phyloP scores from a whole-genome alignment of 1,140 invertebrate genomes.

The Listronotus bonariensis region DNA sequence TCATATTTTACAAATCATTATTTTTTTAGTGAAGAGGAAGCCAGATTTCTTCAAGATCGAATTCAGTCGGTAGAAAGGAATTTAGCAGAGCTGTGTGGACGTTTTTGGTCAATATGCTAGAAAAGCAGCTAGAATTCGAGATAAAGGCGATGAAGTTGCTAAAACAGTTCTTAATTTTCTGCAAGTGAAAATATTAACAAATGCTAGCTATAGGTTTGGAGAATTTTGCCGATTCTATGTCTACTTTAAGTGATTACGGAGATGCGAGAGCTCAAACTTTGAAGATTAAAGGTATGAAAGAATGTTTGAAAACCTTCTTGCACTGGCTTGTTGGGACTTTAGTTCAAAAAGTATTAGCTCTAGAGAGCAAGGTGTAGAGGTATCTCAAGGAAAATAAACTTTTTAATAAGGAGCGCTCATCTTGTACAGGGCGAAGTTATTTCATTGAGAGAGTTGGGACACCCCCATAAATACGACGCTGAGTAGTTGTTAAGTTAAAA shows the following conservation, averaged over 20 bases:
- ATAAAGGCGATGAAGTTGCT: conserved; percentile 71
- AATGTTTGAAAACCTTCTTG: no score
- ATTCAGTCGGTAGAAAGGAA: conserved; percentile 70
- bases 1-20: no score
- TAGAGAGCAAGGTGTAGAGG: no score
- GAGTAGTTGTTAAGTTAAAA: no score
- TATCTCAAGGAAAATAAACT: no score
- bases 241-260: conserved; percentile 71
- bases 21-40: conserved; percentile 62
- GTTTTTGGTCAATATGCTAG: conserved; percentile 68
- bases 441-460: no score
- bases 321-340: no score
- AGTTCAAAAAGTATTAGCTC: no score
- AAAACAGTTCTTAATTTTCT: conserved; percentile 67
- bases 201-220: conserved; percentile 63
- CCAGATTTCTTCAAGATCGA: conserved; percentile 73
- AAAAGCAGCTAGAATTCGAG: conserved; percentile 71
- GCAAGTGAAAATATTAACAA: conserved; percentile 72
- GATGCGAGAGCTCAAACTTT: conserved; percentile 71
- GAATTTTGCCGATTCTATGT: conserved; percentile 67
- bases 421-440: no score
- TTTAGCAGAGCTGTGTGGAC: conserved; percentile 69
- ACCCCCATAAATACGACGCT: no score
- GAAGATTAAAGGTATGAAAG: conserved; percentile 56
- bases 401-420: no score